Percentiles rank a stretch among this genome's conserved stretches.
Conservation (phyloP, 2,888 invertebrate species). For the Ophion costatus region DNA sequence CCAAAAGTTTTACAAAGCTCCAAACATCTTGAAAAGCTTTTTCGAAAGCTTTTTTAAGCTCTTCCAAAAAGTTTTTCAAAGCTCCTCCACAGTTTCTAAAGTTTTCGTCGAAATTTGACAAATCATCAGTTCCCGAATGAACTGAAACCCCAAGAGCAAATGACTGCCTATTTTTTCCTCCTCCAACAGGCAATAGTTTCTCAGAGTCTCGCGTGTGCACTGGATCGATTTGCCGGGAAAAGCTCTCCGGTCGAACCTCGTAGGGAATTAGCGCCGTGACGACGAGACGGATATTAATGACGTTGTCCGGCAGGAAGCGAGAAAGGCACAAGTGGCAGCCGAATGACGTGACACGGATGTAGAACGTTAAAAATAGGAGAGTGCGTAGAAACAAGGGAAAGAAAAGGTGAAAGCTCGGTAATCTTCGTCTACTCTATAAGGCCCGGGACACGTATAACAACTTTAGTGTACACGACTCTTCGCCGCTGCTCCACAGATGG, state of each 20-base stretch:
- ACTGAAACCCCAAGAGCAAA: background rate
- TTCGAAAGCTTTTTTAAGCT: too few relatives aligned
- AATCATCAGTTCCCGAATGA: background rate
- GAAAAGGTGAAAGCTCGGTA: conserved; percentile 30
- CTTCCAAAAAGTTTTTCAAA: too few relatives aligned
- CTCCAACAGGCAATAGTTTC: background rate
- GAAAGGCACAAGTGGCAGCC: conserved; percentile 35
- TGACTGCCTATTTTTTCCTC: background rate
- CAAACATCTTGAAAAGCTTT: too few relatives aligned
- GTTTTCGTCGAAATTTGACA: background rate
- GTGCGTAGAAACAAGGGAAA: conserved; percentile 4
- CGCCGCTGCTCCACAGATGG: conserved; percentile 18
- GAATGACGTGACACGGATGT: background rate
- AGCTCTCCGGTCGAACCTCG: conserved; percentile 23
- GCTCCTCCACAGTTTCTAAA: too few relatives aligned
- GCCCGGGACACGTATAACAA: conserved; percentile 11
- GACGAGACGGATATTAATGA: conserved; percentile 51
- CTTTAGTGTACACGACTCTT: conserved; percentile 19
- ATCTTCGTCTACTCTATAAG: conserved; percentile 10
- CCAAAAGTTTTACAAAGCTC: too few relatives aligned
- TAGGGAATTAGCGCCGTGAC: conserved; percentile 20
- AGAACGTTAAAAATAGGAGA: conserved; percentile 9
- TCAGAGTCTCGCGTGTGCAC: background rate
- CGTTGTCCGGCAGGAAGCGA: conserved; percentile 29
- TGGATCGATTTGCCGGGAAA: conserved; percentile 5